Conservation (phyloP, 2,797 vertebrate genomes). For the Rachycentron canadum region DNA sequence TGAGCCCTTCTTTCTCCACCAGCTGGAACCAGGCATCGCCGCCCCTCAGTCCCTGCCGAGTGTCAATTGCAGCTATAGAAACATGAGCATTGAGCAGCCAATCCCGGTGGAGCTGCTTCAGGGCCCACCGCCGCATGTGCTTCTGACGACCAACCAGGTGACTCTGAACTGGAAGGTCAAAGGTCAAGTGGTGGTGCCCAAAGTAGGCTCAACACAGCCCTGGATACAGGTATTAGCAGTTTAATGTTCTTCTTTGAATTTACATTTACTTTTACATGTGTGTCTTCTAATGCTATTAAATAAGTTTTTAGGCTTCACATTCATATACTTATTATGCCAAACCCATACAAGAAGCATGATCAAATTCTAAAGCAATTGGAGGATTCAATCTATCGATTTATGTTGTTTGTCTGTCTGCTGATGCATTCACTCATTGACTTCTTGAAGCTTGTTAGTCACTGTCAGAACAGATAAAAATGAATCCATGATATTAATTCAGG, state of each 20-base stretch:
- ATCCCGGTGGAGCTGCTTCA: slow-evolving; percentile 90
- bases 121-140: slow-evolving; percentile 80
- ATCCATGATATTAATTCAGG: not conserved
- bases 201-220: slow-evolving; percentile 89
- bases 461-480: not conserved
- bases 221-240: slow-evolving; percentile 84
- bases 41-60: slow-evolving; percentile 77
- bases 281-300: not conserved
- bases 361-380: not conserved
- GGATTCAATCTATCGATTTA: not conserved
- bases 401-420: not conserved
- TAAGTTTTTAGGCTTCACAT: not conserved
- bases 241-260: not conserved
- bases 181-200: slow-evolving; percentile 90
- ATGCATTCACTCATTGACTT: not conserved
- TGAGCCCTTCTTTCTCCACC: slow-evolving; percentile 92
- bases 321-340: not conserved
- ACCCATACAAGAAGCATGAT: not conserved
- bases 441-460: not conserved
- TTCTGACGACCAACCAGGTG: slow-evolving; percentile 82
- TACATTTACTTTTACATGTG: not conserved
- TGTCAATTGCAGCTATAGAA: slow-evolving; percentile 93
- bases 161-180: slow-evolving; percentile 94
- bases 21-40: slow-evolving; percentile 76
- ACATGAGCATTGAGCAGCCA: slow-evolving; percentile 86